Percentiles rank a stretch among this genome's conserved stretches.
These are phyloP conservation scores for Myotis vivesi DNA, from an alignment of 2,797 vertebrate species.

Conservation along the genomic window DNA sequence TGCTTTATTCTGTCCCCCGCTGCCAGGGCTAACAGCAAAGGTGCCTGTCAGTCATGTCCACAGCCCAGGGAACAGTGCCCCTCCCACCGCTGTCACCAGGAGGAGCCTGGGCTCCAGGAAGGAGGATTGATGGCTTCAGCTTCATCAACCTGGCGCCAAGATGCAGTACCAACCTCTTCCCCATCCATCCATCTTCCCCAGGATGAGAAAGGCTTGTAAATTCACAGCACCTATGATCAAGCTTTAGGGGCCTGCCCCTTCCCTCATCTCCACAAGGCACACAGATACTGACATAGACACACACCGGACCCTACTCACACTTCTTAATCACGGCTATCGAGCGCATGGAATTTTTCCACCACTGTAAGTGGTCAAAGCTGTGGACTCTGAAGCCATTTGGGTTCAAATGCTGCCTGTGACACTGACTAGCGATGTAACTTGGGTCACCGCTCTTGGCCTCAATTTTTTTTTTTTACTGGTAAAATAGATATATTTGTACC, in stretches of 20 bases:
- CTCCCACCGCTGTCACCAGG: not conserved
- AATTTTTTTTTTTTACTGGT: not conserved
- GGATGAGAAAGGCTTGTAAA: not conserved
- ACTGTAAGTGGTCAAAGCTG: not conserved
- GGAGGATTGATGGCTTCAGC: not conserved
- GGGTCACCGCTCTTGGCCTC: not conserved
- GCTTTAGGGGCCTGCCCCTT: not conserved
- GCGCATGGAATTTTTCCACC: not conserved
- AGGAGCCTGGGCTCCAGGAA: not conserved
- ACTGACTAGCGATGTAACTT: not conserved
- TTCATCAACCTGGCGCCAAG: not conserved
- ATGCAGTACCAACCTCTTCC: not conserved
- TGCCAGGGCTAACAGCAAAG: not conserved
- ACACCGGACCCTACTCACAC: not conserved
- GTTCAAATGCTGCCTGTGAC: not conserved
- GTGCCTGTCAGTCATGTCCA: not conserved
- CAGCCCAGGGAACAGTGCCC: not conserved
- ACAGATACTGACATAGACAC: not conserved
- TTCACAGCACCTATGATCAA: constrained; percentile 23
- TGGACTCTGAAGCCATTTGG: not conserved
- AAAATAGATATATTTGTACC: not conserved
- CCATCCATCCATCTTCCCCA: not conserved
- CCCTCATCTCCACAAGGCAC: not conserved
- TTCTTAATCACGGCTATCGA: not conserved
- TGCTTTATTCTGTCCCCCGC: not conserved